Conservation (phyloP, 2,113 vertebrate genomes). For the Notothenia coriiceps region DNA sequence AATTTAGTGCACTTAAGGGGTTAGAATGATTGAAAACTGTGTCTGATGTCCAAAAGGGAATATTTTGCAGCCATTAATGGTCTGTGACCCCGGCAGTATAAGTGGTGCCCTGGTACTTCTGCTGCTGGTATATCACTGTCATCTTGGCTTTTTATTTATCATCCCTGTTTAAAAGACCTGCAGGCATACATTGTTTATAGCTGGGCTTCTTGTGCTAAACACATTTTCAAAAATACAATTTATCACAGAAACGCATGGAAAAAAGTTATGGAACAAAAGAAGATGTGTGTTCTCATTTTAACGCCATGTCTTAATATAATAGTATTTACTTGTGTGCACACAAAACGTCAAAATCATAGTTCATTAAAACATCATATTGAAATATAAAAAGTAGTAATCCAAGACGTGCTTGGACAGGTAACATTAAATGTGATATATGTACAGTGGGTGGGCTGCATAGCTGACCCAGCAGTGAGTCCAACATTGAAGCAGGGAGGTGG, state of each 20-base stretch:
- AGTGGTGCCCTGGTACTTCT: constrained; percentile 34
- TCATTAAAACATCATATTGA: not conserved
- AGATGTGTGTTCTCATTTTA: not conserved
- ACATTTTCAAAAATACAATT: not conserved
- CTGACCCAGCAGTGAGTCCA: constrained; percentile 28
- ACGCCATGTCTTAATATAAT: not conserved
- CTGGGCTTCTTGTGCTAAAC: constrained; percentile 23
- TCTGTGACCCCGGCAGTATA: constrained; percentile 51
- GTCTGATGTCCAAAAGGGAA: constrained; percentile 67
- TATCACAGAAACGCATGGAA: not conserved
- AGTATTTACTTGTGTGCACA: not conserved
- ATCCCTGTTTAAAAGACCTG: constrained; percentile 4
- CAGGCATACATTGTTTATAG: not conserved
- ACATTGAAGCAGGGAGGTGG: constrained; percentile 3
- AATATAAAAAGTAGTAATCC: constrained; percentile 10
- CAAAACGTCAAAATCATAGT: not conserved
- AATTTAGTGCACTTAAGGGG: constrained; percentile 75
- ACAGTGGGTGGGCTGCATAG: constrained; percentile 51
- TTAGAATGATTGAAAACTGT: constrained; percentile 72
- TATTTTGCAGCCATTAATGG: constrained; percentile 53
- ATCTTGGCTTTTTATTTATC: constrained; percentile 51
- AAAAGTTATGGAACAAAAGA: not conserved
- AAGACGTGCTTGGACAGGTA: not conserved
- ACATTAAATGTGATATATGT: constrained; percentile 14
- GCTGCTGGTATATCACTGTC: constrained; percentile 56